Evolutionary conservation across 2,113 vertebrate species (phyloP).

Genomic region (Pygoscelis antarcticus): DNA sequence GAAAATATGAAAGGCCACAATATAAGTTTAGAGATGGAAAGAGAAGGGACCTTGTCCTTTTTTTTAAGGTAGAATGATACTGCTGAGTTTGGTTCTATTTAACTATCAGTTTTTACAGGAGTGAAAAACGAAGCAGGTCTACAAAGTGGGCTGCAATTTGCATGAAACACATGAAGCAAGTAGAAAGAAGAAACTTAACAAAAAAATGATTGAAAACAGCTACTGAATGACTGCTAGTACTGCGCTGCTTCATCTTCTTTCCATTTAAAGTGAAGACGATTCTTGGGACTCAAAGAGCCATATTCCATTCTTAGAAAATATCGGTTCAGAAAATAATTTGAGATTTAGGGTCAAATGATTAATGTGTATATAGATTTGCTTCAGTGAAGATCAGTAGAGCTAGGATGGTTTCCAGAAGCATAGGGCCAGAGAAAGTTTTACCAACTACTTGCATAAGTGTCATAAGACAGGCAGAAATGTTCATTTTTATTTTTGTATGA

Average conservation of each 20-base stretch:
- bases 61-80: background rate
- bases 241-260: background rate
- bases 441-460: background rate
- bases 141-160: background rate
- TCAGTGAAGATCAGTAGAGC: background rate
- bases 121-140: background rate
- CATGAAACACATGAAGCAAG: background rate
- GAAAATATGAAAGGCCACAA: background rate
- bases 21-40: background rate
- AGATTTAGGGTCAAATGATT: background rate
- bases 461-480: background rate
- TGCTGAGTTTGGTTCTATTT: background rate
- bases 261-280: background rate
- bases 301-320: background rate
- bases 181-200: background rate
- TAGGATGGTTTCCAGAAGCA: background rate
- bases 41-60: background rate
- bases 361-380: background rate
- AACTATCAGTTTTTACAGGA: background rate
- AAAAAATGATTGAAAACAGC: background rate
- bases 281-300: background rate
- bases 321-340: background rate
- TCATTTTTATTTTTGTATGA: background rate
- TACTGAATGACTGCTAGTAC: background rate
- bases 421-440: background rate